phyloP scores from a whole-genome alignment of 1,140 invertebrate species.

The Ridgeia piscesae region DNA sequence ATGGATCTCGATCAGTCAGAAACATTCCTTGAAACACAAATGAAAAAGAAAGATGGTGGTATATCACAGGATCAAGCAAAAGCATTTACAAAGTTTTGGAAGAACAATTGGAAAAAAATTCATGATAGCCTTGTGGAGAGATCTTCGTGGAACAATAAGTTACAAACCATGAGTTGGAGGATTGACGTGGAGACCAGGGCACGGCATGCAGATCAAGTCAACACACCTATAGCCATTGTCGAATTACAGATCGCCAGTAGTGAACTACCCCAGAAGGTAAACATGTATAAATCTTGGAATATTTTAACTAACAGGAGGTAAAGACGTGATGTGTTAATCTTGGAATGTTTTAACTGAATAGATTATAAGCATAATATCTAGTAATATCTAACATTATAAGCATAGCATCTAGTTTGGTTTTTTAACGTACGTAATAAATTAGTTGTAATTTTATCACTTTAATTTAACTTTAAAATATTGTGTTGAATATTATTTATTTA shows the following conservation, averaged over 20 bases:
- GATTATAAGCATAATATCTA: too few relatives aligned
- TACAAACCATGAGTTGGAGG: conserved; percentile 52
- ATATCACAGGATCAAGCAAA: conserved; percentile 51
- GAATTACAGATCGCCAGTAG: conserved; percentile 47
- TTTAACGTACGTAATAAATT: too few relatives aligned
- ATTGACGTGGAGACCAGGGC: conserved; percentile 54
- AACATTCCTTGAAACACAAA: conserved; percentile 51
- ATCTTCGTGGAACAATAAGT: conserved; percentile 50
- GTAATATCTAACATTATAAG: not conserved
- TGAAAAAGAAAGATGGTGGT: conserved; percentile 46
- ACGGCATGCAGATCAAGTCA: conserved; percentile 47
- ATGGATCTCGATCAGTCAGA: conserved; percentile 55
- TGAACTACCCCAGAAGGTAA: conserved; percentile 24
- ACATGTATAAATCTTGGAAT: not conserved
- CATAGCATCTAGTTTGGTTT: conserved; percentile 16
- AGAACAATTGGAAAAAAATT: conserved; percentile 51
- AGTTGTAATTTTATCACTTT: not conserved
- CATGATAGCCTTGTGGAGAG: conserved; percentile 49
- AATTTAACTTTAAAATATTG: too few relatives aligned
- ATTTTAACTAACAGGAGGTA: not conserved
- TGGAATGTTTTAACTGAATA: too few relatives aligned
- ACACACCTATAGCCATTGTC: conserved; percentile 53
- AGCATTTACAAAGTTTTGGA: conserved; percentile 54
- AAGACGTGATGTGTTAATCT: too few relatives aligned
- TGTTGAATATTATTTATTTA: conserved; percentile 14